Percentiles rank a stretch among this genome's conserved stretches.
Evolutionary conservation across 2,888 invertebrate genomes (phyloP).

Genomic region (Pecten maximus): DNA sequence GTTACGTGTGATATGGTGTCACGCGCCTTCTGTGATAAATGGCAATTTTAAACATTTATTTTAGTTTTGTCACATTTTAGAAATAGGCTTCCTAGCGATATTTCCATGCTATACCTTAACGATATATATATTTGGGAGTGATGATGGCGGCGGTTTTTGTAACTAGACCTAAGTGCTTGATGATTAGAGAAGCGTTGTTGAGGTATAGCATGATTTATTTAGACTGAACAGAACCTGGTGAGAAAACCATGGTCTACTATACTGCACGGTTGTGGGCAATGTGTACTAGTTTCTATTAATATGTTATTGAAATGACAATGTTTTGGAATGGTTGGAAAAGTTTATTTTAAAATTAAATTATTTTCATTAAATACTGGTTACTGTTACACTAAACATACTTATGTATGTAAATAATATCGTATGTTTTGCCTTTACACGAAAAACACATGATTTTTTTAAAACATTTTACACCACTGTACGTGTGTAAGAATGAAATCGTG

Average conservation of each 20-base stretch:
- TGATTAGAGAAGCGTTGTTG: background rate
- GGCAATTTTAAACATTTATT: background rate
- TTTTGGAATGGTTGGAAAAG: background rate
- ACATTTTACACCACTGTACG: too few relatives aligned
- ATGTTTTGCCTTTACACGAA: too few relatives aligned
- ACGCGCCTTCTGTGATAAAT: constrained; percentile 22
- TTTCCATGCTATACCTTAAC: background rate
- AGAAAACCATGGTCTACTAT: background rate
- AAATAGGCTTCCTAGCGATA: background rate
- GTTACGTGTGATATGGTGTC: background rate
- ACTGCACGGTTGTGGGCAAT: background rate
- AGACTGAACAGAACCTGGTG: background rate
- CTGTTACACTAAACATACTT: too few relatives aligned
- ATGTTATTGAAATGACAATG: background rate
- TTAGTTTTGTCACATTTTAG: background rate
- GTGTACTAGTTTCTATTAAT: background rate
- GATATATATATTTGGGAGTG: background rate
- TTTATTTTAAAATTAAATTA: too few relatives aligned
- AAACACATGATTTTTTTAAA: too few relatives aligned
- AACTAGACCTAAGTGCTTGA: background rate
- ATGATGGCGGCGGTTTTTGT: background rate
- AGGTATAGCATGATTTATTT: background rate
- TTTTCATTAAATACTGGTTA: too few relatives aligned
- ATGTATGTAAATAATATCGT: too few relatives aligned
- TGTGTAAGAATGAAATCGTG: too few relatives aligned